Evolutionary conservation across 2,888 invertebrate species (phyloP), one percentile per base, ranked within the genome.

Genomic region (Apomyelois bistriatella): DNA sequence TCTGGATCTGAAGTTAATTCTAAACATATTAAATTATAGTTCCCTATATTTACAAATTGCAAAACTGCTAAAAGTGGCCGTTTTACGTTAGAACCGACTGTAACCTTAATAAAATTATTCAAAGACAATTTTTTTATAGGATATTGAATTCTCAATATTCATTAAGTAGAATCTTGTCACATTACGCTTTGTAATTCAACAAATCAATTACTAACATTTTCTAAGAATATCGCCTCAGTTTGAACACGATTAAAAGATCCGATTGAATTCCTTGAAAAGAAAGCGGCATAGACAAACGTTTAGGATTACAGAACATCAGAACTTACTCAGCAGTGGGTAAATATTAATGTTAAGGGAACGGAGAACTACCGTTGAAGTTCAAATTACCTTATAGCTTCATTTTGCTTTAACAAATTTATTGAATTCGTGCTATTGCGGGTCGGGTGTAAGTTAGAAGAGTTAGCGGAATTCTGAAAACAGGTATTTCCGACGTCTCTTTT

Each of bases 321-420:
- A 74, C 61, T 69, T 72, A 76, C 78, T 80, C 76, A 72, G 62
- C 59, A 57, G 61, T 64, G 67, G 65, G 68, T 74, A 73, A 79
- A 79, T 76, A 79, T 73, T 68, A 70, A 73, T 70, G 69, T 66
- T 59, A 55, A 54, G 56, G 57, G 42, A 55, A 52, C 54, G 37
- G 60, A 57, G 67, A 73, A 79, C 82, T 80, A 78, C 83, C 72
- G 79, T 74, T 74, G 72, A 70, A 70, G 46, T 46, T 74, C 66
- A 66, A 70, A 75, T 78, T 74, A 75, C 73, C 70, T 79, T 82
- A 85, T 79, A 73, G 78, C 83, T 88, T 83, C 81, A 85, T 87
- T 85, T 80, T 60, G 73, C 73, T 79, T 76, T 68, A 74, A 84
- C 83, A 81, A 85, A 84, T 83, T 84, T 86, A 88, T 86, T 80